phyloP scores from a whole-genome alignment of 2,113 vertebrate species.

The Platichthys stellatus region DNA sequence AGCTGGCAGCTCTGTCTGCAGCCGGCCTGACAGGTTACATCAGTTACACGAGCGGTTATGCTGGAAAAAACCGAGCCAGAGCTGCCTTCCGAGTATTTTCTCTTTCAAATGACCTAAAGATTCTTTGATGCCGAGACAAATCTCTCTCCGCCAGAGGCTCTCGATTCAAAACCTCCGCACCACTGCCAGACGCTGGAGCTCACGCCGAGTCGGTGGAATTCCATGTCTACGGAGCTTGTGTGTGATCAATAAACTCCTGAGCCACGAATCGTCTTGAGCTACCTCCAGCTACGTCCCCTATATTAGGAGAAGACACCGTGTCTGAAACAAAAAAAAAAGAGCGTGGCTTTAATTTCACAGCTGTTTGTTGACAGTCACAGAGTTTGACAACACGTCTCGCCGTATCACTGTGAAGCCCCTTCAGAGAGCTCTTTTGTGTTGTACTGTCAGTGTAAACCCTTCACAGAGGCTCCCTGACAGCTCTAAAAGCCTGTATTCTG shows the following conservation, averaged over 20 bases:
- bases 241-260: constrained; percentile 6
- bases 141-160: constrained; percentile 35
- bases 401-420: constrained; percentile 13
- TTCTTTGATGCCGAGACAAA: constrained; percentile 33
- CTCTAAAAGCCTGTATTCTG: constrained; percentile 24
- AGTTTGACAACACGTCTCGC: constrained; percentile 19
- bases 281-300: background rate
- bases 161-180: constrained; percentile 45
- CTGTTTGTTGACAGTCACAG: constrained; percentile 5
- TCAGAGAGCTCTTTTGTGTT: background rate
- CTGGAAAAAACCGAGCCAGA: constrained; percentile 17
- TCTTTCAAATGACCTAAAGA: constrained; percentile 73
- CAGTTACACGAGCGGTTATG: constrained; percentile 50
- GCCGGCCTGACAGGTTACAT: constrained; percentile 67
- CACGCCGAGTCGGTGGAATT: constrained; percentile 32
- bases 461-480: constrained; percentile 27
- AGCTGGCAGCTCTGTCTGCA: constrained; percentile 63
- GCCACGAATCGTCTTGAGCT: constrained; percentile 21
- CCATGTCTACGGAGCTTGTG: background rate
- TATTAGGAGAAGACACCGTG: background rate
- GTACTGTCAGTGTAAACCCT: constrained; percentile 12
- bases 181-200: constrained; percentile 34
- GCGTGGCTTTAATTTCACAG: background rate
- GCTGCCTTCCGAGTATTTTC: constrained; percentile 41
- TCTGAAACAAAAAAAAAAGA: background rate